Base-by-base conservation (phyloP, 2,797 vertebrate species). In the Carapus acus region DNA sequence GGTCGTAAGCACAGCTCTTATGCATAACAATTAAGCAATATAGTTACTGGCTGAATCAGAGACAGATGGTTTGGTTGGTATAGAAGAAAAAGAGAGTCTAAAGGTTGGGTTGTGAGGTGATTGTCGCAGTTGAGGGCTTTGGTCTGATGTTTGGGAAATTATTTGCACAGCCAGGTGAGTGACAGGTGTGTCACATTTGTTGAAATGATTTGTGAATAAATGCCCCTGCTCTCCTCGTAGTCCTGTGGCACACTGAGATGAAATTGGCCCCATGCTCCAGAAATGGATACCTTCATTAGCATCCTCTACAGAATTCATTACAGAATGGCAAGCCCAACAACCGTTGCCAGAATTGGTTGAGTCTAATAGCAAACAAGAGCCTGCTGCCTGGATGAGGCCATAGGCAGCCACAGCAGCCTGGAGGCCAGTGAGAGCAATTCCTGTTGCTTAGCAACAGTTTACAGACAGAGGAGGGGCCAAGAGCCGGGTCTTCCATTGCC, bases 371-470 rank as follows among this genome's bases (percentile, higher is more conserved):
- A 72, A 80, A 75, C 54, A 58, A 69, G 65, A 71, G 71, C 61
- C 54, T 58, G 71, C 57, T 79, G 74, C 74, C 74, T 56, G 67
- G 79, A 74, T 66, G 73, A 69, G 81, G 76, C 83, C 84, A 85
- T 83, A 79, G 85, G 80, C 82, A 84, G 61, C 73, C 75, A 78
- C 74, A 76, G 68, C 82, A 85, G 77, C 78, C 84, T 80, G 79
- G 67, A 79, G 85, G 79, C 83, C 84, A 80, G 80, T 17, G 45
- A 83, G 80, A 82, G 74, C 40, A 64, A 78, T 78, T 72, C 29
- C 66, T 87, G 89, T 90, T 89, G 86, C 89, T 74, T 82, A 76
- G 88, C 87, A 89, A 90, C 89, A 44, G 74, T 83, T 82, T 78
- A 78, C 68, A 62, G 82, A 82, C 68, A 54, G 58, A 64, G 68